Percentiles rank a stretch among this genome's conserved stretches.
phyloP scores from a whole-genome alignment of 2,797 vertebrate genomes.

The Hoplostethus mediterraneus region DNA sequence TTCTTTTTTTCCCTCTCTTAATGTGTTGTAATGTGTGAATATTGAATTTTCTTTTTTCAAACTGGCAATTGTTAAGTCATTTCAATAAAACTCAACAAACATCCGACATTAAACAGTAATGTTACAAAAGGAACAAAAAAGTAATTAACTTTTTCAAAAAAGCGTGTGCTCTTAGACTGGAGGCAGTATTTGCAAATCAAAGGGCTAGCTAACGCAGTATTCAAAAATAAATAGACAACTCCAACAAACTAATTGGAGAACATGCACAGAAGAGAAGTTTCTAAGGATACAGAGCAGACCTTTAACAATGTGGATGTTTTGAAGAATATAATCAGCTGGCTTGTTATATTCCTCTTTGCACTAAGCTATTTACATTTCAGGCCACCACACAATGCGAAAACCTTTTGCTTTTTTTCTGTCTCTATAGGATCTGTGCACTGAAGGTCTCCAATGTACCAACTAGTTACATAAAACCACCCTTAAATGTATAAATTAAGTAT shows the following conservation, averaged over 20 bases:
- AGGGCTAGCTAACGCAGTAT: constrained; percentile 83
- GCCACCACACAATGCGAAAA: constrained; percentile 68
- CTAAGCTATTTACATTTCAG: constrained; percentile 84
- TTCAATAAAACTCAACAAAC: constrained; percentile 89
- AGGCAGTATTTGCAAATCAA: constrained; percentile 88
- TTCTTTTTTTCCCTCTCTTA: constrained; percentile 27
- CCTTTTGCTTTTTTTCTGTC: constrained; percentile 64
- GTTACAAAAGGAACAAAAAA: constrained; percentile 91
- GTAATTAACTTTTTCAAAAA: constrained; percentile 90
- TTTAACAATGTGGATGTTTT: constrained; percentile 79
- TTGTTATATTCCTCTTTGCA: constrained; percentile 76
- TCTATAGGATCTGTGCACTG: constrained; percentile 68
- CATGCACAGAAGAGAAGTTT: constrained; percentile 85
- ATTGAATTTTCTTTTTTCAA: constrained; percentile 71
- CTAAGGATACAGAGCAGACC: constrained; percentile 84
- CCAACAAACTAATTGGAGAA: constrained; percentile 88
- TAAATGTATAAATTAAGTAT: constrained; percentile 39
- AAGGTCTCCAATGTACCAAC: constrained; percentile 52
- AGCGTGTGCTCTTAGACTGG: constrained; percentile 84
- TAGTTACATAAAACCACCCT: constrained; percentile 54
- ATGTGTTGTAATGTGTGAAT: constrained; percentile 78
- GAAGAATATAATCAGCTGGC: constrained; percentile 81
- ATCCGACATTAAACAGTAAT: constrained; percentile 88
- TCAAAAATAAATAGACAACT: constrained; percentile 88
- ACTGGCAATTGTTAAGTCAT: constrained; percentile 83